These are phyloP conservation scores for Macroglossus sobrinus DNA, from an alignment of 2,113 vertebrate species.

Conservation along the genomic window DNA sequence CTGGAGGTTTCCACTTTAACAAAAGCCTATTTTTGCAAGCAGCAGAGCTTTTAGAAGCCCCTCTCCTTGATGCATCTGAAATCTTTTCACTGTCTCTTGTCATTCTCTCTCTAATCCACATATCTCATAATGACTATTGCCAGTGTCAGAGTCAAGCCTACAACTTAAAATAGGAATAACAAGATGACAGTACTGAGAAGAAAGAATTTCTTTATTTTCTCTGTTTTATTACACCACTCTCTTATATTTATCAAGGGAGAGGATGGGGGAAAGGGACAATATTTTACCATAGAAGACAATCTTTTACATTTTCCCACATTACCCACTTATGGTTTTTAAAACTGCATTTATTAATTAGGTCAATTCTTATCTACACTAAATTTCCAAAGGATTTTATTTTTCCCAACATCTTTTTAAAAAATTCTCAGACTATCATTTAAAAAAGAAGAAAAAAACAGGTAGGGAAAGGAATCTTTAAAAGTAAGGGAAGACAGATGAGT, in stretches of 20 bases:
- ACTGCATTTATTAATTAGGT: background rate
- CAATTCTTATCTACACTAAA: background rate
- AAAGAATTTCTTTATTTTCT: background rate
- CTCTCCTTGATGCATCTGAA: background rate
- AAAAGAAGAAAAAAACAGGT: background rate
- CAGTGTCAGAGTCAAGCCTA: background rate
- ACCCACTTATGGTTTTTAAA: background rate
- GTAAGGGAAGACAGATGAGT: background rate
- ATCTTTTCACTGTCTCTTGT: conserved; percentile 51
- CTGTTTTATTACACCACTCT: background rate
- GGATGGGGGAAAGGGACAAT: too few relatives aligned
- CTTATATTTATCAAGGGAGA: background rate
- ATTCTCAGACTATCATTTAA: background rate
- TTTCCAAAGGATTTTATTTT: background rate
- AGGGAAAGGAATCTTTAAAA: background rate
- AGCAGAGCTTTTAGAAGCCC: conserved; percentile 54
- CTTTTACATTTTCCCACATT: conserved; percentile 17
- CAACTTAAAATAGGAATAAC: conserved; percentile 8
- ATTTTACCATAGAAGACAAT: background rate
- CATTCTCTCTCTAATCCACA: background rate
- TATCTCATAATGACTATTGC: conserved; percentile 12
- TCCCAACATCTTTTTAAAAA: background rate
- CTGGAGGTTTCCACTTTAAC: conserved; percentile 69
- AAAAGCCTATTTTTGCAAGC: conserved; percentile 60
- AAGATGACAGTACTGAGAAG: conserved; percentile 2